phyloP scores from a whole-genome alignment of 2,113 vertebrate species.

The Poicephalus gulielmi region DNA sequence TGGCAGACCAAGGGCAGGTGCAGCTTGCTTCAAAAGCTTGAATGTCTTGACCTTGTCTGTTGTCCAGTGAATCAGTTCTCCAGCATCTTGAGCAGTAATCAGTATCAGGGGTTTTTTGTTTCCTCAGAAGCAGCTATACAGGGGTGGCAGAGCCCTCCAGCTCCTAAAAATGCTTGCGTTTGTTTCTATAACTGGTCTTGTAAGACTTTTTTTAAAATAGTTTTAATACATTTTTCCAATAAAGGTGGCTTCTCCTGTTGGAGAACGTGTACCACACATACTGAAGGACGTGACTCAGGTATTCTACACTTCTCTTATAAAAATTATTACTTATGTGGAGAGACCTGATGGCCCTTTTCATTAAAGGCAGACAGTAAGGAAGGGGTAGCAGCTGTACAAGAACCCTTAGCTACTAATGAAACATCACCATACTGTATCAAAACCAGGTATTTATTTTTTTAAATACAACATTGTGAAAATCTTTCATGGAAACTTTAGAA shows the following conservation, averaged over 20 bases:
- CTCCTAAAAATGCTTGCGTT: neutral
- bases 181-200: neutral
- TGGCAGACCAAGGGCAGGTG: neutral
- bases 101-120: accelerated
- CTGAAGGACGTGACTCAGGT: neutral
- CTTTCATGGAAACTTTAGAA: neutral
- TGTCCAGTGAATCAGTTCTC: neutral
- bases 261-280: neutral
- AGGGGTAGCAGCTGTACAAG: neutral
- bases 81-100: neutral
- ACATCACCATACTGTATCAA: neutral
- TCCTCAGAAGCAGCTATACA: neutral
- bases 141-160: neutral
- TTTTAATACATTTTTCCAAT: neutral
- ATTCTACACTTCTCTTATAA: neutral
- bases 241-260: accelerated
- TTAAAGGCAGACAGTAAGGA: neutral
- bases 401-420: neutral
- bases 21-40: neutral
- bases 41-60: neutral
- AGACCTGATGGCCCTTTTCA: neutral
- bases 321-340: neutral
- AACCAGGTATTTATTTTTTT: neutral
- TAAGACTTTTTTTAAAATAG: neutral
- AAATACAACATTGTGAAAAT: neutral